Evolutionary conservation across 2,888 invertebrate species (phyloP), one percentile per base, ranked within the genome.

Genomic region (Ischnura elegans): DNA sequence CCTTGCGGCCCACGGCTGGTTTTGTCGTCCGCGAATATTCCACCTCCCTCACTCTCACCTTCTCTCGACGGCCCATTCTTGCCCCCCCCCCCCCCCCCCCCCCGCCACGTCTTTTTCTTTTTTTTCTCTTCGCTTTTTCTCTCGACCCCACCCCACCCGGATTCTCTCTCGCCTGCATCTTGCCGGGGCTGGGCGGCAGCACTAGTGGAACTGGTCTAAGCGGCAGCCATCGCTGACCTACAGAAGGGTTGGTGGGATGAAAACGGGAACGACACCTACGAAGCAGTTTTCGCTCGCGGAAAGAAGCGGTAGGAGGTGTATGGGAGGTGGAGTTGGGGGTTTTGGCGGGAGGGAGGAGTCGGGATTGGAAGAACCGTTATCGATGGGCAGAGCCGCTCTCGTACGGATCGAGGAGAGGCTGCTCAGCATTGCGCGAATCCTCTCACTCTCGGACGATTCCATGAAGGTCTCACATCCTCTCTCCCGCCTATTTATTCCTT

Each of bases 241-340:
- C 90, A 90, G 42, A 90, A 29, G 43, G 90, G 43, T 25, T 13
- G 43, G 43, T 43, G 61, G 25, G n/a, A 43, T 61, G 47, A 43
- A 90, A 90, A 90, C 61, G 90, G 90, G 61, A 55, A 90, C 76
- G 76, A 76, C 61, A 61, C 90, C 90, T 90, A 55, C 43, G 90
- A 55, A 25, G 43, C 90, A 90, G 90, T 90, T 90, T n/a, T 61
- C 90, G 43, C 90, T 90, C 55, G 43, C 86, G 25, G 25, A 8
- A 51, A 51, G 51, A n/a, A 25, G 46, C 21, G n/a, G 19, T 43
- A 43, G 25, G 42, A 61, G 61, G 21, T 8, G 61, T 61, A n/a
- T 4, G n/a, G 61, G n/a, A 61, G 61, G 61, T 36, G 36, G 76
- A 76, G 76, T n/a, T 76, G 76, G 76, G 76, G 76, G 6, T 2